A percentile compares a stretch with the other conserved stretches of the same genome.
Evolutionary conservation across 2,888 invertebrate genomes (phyloP).

Genomic region (Gonocerus acuteangulatus): DNA sequence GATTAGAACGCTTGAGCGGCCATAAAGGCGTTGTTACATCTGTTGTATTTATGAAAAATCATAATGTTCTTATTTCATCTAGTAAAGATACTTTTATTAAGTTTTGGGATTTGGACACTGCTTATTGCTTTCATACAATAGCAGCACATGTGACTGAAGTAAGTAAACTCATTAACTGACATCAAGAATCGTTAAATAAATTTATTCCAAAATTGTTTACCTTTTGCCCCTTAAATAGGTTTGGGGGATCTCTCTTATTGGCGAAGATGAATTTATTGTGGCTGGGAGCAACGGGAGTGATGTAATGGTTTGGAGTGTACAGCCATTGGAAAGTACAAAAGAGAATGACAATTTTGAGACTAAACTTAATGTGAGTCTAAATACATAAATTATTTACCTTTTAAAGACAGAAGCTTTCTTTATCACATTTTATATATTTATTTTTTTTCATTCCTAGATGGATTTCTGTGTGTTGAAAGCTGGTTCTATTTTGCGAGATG

Average conservation of each 20-base stretch:
- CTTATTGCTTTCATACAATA: constrained; percentile 91
- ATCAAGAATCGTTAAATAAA: neutral
- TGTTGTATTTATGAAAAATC: constrained; percentile 61
- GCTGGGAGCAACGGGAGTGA: constrained; percentile 80
- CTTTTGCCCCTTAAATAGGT: constrained; percentile 53
- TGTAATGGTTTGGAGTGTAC: constrained; percentile 68
- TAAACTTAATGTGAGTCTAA: constrained; percentile 7
- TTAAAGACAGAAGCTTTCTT: too few species aligned
- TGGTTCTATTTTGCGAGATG: constrained; percentile 70
- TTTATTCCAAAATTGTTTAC: too few species aligned
- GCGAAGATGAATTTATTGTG: constrained; percentile 73
- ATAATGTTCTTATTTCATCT: constrained; percentile 64
- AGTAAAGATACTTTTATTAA: constrained; percentile 93
- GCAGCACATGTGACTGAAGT: constrained; percentile 81
- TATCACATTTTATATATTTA: too few species aligned
- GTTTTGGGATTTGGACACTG: constrained; percentile 93
- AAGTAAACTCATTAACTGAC: constrained; percentile 37
- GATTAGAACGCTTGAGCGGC: constrained; percentile 79
- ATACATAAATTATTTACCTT: neutral
- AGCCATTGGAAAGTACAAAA: neutral
- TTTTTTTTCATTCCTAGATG: constrained; percentile 44
- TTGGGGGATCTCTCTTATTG: constrained; percentile 73
- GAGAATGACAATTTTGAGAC: neutral
- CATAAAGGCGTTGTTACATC: constrained; percentile 87
- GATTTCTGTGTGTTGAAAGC: constrained; percentile 67